Percentiles rank a stretch among this genome's conserved stretches.
These are phyloP conservation scores for Parnassius smintheus DNA, from an alignment of 2,888 invertebrate species.

Conservation along the genomic window DNA sequence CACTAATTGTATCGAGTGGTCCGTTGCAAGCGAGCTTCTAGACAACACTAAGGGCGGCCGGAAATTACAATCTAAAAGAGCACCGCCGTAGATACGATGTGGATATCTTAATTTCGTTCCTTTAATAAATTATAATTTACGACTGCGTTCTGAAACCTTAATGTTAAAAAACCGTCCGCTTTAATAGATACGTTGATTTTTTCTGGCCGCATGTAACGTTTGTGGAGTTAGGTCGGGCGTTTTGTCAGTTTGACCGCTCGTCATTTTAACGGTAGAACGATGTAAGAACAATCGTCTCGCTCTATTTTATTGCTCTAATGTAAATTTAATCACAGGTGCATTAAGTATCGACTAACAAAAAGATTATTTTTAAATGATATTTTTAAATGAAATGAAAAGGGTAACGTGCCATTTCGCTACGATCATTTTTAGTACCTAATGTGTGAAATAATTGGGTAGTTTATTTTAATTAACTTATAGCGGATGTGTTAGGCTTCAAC, in stretches of 20 bases:
- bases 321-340: conserved; percentile 18
- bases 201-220: conserved; percentile 66
- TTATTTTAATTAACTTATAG: conserved; percentile 28
- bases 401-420: conserved; percentile 18
- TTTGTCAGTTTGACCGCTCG: conserved; percentile 37
- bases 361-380: not conserved
- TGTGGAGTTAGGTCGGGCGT: conserved; percentile 56
- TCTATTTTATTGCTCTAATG: conserved; percentile 26
- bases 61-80: conserved; percentile 57
- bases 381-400: conserved; percentile 18
- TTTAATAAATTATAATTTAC: conserved; percentile 79
- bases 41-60: conserved; percentile 51
- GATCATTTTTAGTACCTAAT: conserved; percentile 14
- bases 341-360: conserved; percentile 9
- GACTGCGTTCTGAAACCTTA: conserved; percentile 61
- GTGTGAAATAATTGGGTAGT: conserved; percentile 26
- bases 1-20: conserved; percentile 43
- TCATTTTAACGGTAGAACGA: conserved; percentile 15
- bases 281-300: conserved; percentile 19
- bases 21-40: conserved; percentile 53
- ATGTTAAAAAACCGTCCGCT: conserved; percentile 64
- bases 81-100: conserved; percentile 62
- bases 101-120: conserved; percentile 76
- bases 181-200: conserved; percentile 78
- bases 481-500: conserved; percentile 21